Percentiles rank a stretch among this genome's conserved stretches.
Evolutionary conservation across 2,888 invertebrate genomes (phyloP).

Genomic region (Pseudococcus viburni): DNA sequence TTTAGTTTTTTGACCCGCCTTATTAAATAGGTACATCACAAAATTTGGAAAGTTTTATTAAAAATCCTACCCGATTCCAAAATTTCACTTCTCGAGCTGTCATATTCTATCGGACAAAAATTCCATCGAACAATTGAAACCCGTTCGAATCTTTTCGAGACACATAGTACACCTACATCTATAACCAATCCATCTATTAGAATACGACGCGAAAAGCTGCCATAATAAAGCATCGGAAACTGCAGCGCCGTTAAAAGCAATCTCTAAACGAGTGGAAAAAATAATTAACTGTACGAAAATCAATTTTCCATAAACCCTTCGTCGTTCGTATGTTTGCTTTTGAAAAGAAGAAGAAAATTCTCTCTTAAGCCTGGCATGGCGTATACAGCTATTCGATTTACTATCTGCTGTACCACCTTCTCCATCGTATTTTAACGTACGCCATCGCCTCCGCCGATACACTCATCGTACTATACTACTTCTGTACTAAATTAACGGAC

Average conservation of each 20-base stretch:
- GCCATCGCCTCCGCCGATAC: background rate
- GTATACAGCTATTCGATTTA: conserved; percentile 8
- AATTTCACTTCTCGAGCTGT: too few species aligned
- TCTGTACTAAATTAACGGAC: conserved; percentile 40
- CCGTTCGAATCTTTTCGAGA: background rate
- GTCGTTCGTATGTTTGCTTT: conserved; percentile 29
- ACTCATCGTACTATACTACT: background rate
- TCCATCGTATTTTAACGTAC: background rate
- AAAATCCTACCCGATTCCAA: too few species aligned
- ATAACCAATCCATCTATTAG: background rate
- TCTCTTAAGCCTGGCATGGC: background rate
- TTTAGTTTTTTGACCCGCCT: too few species aligned
- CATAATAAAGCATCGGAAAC: background rate
- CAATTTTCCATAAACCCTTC: conserved; percentile 10
- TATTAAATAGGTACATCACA: too few species aligned
- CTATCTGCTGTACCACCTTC: background rate
- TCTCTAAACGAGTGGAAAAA: conserved; percentile 5
- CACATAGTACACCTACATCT: background rate
- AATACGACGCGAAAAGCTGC: background rate
- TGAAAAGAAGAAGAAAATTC: background rate
- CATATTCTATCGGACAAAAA: background rate
- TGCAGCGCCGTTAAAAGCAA: background rate
- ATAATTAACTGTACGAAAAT: conserved; percentile 27
- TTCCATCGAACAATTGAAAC: background rate
- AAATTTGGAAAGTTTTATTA: too few species aligned